Evolutionary conservation across 2,797 vertebrate species (phyloP), one percentile per base, ranked within the genome.

Genomic region (Anabacerthia variegaticeps): DNA sequence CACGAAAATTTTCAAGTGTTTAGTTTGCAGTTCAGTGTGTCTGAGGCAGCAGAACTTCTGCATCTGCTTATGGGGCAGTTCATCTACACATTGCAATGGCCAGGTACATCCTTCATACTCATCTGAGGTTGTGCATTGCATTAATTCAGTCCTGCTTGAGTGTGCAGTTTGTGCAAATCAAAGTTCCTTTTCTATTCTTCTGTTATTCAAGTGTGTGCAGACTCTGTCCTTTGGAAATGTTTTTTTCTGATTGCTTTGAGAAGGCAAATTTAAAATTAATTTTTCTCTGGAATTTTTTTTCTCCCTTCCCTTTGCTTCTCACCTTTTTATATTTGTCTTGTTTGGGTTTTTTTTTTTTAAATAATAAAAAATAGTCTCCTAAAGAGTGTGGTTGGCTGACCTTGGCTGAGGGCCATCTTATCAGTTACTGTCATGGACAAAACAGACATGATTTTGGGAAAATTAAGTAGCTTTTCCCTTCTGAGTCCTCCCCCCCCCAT

Each of bases 401-500:
- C 14, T 72, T 68, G 14, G 11, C 43, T 58, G 30, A 76, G 26
- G 51, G 9, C 7, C 16, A 5, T 14, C 30, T 46, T 67, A 18
- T 39, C 16, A 62, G 0, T 71, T 93, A 27, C 10, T 49, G 17
- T 24, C 14, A 9, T 12, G 26, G 19, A 21, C 32, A 80, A 56
- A 59, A n/a, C 21, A 56, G 32, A 14, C 28, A 3, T 77, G 37
- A n/a, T 39, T 61, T 59, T 18, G 19, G n/a, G 23, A 44, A 58
- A 54, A 55, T 54, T 37, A 67, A 85, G 49, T 27, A 46, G 11
- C 11, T 82, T 88, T 88, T 67, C 39, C 15, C 21, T 67, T 18
- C 27, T 9, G 16, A 26, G 14, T 32, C 7, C 44, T 61, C 55
- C 8, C 10, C 24, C 14, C 21, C 9, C 14, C 4, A n/a, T 0